phyloP scores from a whole-genome alignment of 2,113 vertebrate genomes.

The Nycticryphes semicollaris region DNA sequence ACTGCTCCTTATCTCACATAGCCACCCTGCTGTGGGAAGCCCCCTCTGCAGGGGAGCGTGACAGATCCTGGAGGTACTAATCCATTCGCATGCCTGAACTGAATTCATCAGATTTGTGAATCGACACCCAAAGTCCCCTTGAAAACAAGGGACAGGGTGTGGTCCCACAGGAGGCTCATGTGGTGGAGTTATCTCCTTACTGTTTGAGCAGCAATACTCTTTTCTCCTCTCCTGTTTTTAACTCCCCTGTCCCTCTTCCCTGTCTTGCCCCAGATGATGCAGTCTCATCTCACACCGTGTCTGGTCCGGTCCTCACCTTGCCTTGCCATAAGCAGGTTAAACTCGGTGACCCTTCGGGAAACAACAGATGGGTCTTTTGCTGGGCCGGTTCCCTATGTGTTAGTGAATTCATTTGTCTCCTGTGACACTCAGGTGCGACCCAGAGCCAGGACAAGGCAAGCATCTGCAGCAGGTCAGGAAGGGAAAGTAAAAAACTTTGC shows the following conservation, averaged over 20 bases:
- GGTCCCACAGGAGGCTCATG: background rate
- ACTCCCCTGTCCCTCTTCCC: background rate
- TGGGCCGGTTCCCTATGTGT: background rate
- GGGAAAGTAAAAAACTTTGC: background rate
- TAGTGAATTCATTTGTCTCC: background rate
- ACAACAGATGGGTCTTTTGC: background rate
- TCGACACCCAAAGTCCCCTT: background rate
- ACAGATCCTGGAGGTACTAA: background rate
- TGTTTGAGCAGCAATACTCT: background rate
- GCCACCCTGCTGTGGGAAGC: background rate
- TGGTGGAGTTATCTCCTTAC: background rate
- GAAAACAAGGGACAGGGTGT: background rate
- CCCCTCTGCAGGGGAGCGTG: background rate
- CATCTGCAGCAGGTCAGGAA: background rate
- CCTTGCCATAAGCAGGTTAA: background rate
- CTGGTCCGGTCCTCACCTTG: background rate
- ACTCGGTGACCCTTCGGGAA: background rate
- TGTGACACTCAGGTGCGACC: accelerated
- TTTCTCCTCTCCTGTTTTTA: background rate
- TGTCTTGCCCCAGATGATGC: background rate
- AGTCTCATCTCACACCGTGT: accelerated
- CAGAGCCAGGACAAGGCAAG: background rate
- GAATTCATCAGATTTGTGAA: background rate
- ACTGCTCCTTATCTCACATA: background rate
- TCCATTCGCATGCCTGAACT: background rate